phyloP scores from a whole-genome alignment of 2,113 vertebrate species.

The Tympanuchus pallidicinctus region DNA sequence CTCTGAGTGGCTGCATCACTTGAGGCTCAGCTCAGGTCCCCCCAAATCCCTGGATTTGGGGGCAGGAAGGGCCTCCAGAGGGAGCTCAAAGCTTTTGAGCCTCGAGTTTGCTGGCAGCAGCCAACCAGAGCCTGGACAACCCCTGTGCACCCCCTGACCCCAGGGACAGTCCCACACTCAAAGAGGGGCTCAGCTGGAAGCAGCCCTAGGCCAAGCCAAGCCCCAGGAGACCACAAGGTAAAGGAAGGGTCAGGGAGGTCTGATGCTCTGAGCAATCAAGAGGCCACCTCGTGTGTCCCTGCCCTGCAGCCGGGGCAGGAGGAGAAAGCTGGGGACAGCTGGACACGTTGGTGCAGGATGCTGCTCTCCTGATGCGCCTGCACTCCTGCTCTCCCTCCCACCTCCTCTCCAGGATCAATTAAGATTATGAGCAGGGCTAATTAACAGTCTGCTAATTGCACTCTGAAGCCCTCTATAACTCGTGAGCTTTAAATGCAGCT shows the following conservation, averaged over 20 bases:
- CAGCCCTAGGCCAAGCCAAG: fast-evolving
- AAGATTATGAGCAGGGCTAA: not conserved
- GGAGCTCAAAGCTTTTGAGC: slow-evolving; percentile 17
- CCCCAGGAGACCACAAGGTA: fast-evolving
- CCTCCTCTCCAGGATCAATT: slow-evolving; percentile 11
- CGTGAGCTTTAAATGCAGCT: not conserved
- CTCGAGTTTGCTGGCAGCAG: not conserved
- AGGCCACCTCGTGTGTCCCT: not conserved
- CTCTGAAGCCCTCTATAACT: not conserved
- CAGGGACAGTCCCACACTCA: not conserved
- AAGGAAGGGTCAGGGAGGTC: not conserved
- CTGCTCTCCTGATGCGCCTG: fast-evolving
- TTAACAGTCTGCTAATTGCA: slow-evolving; percentile 45
- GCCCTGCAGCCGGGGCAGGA: fast-evolving
- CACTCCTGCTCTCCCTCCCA: not conserved
- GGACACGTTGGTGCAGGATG: fast-evolving
- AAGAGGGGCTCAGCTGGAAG: not conserved
- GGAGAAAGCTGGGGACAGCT: fast-evolving
- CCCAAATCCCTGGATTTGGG: not conserved
- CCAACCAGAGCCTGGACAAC: not conserved
- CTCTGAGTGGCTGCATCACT: fast-evolving
- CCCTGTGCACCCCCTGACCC: not conserved
- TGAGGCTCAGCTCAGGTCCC: fast-evolving
- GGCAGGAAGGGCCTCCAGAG: not conserved
- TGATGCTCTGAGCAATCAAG: fast-evolving